These are phyloP conservation scores for Labeo catla DNA, from an alignment of 2,113 vertebrate genomes.

Conservation along the genomic window DNA sequence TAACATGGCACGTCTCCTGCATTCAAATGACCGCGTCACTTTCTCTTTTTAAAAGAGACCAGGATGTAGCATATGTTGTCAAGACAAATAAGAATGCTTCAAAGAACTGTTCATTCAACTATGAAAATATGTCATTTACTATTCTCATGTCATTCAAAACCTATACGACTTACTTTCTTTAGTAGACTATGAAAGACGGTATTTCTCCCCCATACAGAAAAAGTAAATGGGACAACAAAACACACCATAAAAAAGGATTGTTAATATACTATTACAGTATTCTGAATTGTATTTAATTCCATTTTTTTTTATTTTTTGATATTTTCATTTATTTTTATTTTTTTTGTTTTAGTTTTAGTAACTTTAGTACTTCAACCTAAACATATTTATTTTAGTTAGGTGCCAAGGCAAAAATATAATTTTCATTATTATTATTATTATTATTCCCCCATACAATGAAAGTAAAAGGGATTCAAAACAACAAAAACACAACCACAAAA, in stretches of 20 bases:
- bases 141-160: too few relatives aligned
- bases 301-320: too few relatives aligned
- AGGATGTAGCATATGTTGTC: neutral
- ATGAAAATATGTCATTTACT: neutral
- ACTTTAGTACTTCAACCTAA: too few relatives aligned
- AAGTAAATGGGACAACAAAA: neutral
- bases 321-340: too few relatives aligned
- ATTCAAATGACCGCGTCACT: constrained; percentile 11
- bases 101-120: neutral
- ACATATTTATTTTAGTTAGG: too few relatives aligned
- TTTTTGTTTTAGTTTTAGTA: too few relatives aligned
- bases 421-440: too few relatives aligned
- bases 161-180: too few relatives aligned
- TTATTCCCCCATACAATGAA: neutral
- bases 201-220: neutral
- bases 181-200: neutral
- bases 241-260: neutral
- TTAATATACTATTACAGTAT: neutral
- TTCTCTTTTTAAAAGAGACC: constrained; percentile 4
- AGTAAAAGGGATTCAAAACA: neutral
- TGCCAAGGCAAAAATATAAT: too few relatives aligned
- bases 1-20: neutral
- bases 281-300: too few relatives aligned
- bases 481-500: neutral
- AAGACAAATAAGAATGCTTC: neutral